Percentiles rank a stretch among this genome's conserved stretches.
Evolutionary conservation across 1,140 invertebrate species (phyloP).

Genomic region (Diabrotica undecimpunctata): DNA sequence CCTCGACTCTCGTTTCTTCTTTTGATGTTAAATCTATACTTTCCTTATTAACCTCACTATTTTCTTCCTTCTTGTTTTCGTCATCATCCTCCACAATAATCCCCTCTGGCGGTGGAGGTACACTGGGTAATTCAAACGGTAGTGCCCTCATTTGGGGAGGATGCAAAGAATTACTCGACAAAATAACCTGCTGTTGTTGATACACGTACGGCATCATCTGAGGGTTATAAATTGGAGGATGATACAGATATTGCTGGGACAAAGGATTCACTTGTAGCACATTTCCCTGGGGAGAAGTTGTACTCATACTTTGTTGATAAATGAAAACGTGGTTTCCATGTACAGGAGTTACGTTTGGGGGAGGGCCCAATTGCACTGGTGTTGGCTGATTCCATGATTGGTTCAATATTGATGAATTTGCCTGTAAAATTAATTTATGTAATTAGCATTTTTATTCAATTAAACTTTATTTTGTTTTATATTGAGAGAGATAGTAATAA

Average conservation of each 20-base stretch:
- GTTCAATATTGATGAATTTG: conserved; percentile 22
- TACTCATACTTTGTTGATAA: conserved; percentile 58
- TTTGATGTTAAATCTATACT: conserved; percentile 7
- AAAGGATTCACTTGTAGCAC: conserved; percentile 45
- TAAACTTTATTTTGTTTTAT: too few relatives aligned
- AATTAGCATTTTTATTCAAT: too few relatives aligned
- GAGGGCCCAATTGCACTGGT: conserved; percentile 13
- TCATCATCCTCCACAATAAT: conserved; percentile 14
- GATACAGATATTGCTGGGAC: conserved; percentile 55
- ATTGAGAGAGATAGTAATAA: too few relatives aligned
- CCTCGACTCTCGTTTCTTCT: conserved; percentile 13
- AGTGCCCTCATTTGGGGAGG: conserved; percentile 31
- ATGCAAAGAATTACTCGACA: conserved; percentile 46
- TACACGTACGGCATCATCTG: conserved; percentile 56
- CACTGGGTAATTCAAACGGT: conserved; percentile 30
- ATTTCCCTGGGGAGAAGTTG: conserved; percentile 47
- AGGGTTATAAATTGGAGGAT: conserved; percentile 52
- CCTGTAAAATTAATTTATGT: conserved; percentile 1
- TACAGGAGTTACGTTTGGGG: conserved; percentile 22
- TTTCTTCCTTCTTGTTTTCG: conserved; percentile 16
- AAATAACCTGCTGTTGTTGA: conserved; percentile 56
- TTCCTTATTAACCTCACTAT: conserved; percentile 11
- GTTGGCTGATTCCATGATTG: conserved; percentile 28
- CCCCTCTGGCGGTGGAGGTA: neutral
- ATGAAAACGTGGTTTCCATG: conserved; percentile 51